Base-by-base conservation (phyloP, 2,113 vertebrate genomes). In the Calidris pygmaea region DNA sequence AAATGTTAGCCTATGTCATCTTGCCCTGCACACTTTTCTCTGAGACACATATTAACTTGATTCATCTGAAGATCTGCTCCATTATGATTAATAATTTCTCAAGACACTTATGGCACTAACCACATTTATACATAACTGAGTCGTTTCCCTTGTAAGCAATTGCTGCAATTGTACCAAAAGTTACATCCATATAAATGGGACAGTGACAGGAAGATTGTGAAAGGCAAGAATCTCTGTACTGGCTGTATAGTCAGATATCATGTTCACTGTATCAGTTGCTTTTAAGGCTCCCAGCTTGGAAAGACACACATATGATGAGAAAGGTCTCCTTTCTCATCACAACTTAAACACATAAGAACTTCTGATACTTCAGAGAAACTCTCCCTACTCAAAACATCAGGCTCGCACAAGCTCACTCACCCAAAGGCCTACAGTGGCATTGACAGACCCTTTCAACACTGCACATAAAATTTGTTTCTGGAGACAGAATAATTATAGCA, bases 1-100 rank as follows among this genome's bases (percentile, higher is more conserved):
- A 95, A 88, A 81, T 24, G 35, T 73, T 41, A 85, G 18, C 52
- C 88, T 26, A 39, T 32, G 30, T 34, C 47, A 81, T 27, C 63
- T 84, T 84, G 72, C 19, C 34, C 43, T 58, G 72, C 30, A 85
- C 24, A 21, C 15, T 75, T 92, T 77, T 68, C 39, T 86, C 53
- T 68, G 68, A 85, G 66, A 45, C 43, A 94, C 90, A 68, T 68
- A 88, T 71, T 79, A 83, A 89, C 48, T 62, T n/a, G 35, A 66
- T 78, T 78, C 17, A 53, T 56, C 66, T 87, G 73, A 85, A 95
- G 56, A 65, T 85, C 47, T 66, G 18, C 13, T 72, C 73, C 34
- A 68, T 63, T 77, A 68, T 29, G 56, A 87, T 87, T 75, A 95
- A 79, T 73, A 26, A 85, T 93, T 95, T 76, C 79, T 78, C 45